These are phyloP conservation scores for Chrysochloris asiatica DNA, from an alignment of 2,113 vertebrate genomes.

Conservation along the genomic window DNA sequence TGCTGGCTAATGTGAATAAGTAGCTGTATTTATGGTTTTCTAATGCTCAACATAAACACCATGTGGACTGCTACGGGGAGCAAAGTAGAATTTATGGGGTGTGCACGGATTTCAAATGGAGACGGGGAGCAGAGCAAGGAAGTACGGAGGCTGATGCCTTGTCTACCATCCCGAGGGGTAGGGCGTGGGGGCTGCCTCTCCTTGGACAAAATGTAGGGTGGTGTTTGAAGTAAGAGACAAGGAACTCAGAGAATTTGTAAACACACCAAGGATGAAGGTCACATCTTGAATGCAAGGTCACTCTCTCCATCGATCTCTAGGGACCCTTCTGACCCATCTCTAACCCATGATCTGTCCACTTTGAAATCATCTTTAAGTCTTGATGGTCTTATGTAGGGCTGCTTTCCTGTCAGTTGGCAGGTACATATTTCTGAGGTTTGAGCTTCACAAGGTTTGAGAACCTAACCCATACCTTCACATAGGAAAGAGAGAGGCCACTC, in stretches of 20 bases:
- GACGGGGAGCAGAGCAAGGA: background rate
- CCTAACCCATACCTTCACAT: too few relatives aligned
- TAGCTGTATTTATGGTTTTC: conserved; percentile 73
- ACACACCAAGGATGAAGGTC: accelerated
- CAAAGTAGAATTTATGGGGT: conserved; percentile 65
- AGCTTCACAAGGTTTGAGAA: background rate
- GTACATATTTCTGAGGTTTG: background rate
- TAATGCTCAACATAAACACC: conserved; percentile 57
- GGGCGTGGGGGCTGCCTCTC: background rate
- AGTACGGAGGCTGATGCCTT: background rate
- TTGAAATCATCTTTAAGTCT: background rate
- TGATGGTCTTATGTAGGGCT: background rate
- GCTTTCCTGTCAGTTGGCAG: background rate
- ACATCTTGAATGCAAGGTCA: accelerated
- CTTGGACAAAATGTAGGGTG: background rate
- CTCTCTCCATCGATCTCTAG: accelerated
- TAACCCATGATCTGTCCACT: background rate
- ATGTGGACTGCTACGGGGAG: conserved; percentile 44
- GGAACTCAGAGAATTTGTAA: background rate
- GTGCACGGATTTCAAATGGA: conserved; percentile 57
- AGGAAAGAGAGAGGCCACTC: background rate
- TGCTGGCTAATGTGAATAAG: conserved; percentile 71
- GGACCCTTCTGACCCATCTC: background rate
- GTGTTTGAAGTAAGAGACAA: background rate
- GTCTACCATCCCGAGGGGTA: accelerated